Conservation (phyloP, 2,113 vertebrate species). For the Corythoichthys haematopterus region DNA sequence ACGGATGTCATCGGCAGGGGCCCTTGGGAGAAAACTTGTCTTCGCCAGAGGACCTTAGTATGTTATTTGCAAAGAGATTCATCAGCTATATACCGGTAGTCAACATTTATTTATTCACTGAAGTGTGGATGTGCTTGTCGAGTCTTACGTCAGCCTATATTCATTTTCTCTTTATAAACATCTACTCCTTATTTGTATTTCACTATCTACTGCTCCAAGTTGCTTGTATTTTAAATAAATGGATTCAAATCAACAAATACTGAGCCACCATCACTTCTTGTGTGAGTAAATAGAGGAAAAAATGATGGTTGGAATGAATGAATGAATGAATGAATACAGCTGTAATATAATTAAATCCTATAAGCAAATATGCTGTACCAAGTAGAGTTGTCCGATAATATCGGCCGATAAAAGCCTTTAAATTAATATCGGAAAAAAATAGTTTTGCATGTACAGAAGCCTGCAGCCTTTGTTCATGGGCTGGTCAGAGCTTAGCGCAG, state of each 20-base stretch:
- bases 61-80: not conserved
- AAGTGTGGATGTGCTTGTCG: not conserved
- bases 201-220: not conserved
- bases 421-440: no score
- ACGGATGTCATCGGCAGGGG: not conserved
- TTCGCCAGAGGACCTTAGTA: conserved; percentile 7
- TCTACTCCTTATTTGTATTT: not conserved
- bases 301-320: not conserved
- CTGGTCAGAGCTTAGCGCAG: no score
- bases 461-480: no score
- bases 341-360: not conserved
- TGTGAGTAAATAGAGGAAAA: not conserved
- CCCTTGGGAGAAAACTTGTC: not conserved
- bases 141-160: not conserved
- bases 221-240: not conserved
- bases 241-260: not conserved
- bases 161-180: not conserved
- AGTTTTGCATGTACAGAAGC: no score
- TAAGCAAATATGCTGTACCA: no score
- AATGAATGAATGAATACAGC: not conserved
- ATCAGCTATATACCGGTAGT: not conserved
- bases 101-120: conserved; percentile 46
- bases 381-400: no score
- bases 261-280: not conserved
- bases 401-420: no score